Evolutionary conservation across 2,888 invertebrate species (phyloP), one percentile per base, ranked within the genome.

Genomic region (Plutella xylostella): DNA sequence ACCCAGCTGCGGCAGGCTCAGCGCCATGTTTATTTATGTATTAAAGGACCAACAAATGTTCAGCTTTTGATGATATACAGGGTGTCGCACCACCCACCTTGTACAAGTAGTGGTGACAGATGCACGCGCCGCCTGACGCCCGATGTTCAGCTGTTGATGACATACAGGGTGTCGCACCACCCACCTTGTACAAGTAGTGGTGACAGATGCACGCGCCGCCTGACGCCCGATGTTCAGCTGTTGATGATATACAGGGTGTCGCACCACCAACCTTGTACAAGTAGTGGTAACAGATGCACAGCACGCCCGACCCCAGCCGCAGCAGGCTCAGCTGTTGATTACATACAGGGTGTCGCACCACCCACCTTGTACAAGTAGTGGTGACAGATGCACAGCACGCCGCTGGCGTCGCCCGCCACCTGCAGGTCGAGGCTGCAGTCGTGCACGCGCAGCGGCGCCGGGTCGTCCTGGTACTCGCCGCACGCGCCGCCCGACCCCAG

Each of bases 391-490:
- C 76, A 77, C 25, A 94, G 87, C 65, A 92, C 85, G 45, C 94
- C 94, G 9, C 83, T 72, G 40, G 89, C 87, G 62, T 92, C 90
- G 34, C 92, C 90, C 40, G 93, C 85, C 25, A 94, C 92, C 55
- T 91, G 89, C 30, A 94, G 78, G 76, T 94, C 93, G 40, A 94
- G 75, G 11, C 92, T 90, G 60, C 92, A 92, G 72, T 94, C 93
- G 65, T 93, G 93, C 21, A 93, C 89, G 25, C 93, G 84, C 46
- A 94, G 73, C 1, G 94, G 93, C 48, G 93, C 88, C 2, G 91
- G 88, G 60, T 92, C 93, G 63, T 94, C 93, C 63, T 92, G 92
- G 61, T 93, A 94, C 19, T 88, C 87, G 45, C 89, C 89, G 62
- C 88, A 89, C 31, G 78, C 84, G 30, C 71, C 63, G 4, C 70